phyloP scores from a whole-genome alignment of 2,888 invertebrate genomes.

The Chymomyza caudatula region DNA sequence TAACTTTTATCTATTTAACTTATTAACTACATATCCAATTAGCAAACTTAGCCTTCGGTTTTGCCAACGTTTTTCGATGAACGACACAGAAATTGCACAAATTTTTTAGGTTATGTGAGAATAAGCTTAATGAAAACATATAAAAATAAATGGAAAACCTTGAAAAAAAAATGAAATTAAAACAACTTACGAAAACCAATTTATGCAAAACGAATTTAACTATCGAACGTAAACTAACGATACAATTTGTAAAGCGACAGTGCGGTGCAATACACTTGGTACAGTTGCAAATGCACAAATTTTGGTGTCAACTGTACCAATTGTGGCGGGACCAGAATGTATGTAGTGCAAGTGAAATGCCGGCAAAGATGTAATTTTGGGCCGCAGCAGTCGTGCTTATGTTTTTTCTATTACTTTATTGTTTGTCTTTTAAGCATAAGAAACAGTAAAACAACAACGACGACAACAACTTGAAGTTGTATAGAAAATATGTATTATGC shows the following conservation, averaged over 20 bases:
- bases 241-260: background rate
- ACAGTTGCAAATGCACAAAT: conserved; percentile 26
- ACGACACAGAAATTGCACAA: conserved; percentile 47
- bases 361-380: background rate
- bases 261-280: conserved; percentile 27
- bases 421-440: conserved; percentile 7
- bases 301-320: conserved; percentile 25
- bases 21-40: conserved; percentile 31
- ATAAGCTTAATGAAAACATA: conserved; percentile 54
- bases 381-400: conserved; percentile 4
- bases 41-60: conserved; percentile 71
- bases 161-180: conserved; percentile 10
- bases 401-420: conserved; percentile 5
- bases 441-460: background rate
- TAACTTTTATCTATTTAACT: conserved; percentile 16
- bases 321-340: background rate
- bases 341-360: background rate
- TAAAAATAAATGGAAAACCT: conserved; percentile 23
- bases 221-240: conserved; percentile 5
- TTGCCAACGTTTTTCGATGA: conserved; percentile 70
- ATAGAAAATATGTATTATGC: conserved; percentile 37
- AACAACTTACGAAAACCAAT: background rate
- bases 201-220: background rate
- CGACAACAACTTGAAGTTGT: no score
- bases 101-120: conserved; percentile 68